Conservation (phyloP, 2,888 invertebrate genomes). For the Acanthosoma haemorrhoidale region DNA sequence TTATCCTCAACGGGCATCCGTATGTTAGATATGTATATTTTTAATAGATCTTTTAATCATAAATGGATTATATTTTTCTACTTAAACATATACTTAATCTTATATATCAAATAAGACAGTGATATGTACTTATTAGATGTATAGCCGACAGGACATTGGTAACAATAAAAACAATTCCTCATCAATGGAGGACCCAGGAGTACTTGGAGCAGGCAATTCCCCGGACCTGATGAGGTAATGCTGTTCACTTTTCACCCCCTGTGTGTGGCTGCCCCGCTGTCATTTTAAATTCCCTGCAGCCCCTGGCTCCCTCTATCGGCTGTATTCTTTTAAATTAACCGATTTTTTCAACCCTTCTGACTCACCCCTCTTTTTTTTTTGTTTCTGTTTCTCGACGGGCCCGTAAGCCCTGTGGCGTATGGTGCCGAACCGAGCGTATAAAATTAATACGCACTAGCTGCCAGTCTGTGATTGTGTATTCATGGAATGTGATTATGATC, state of each 20-base stretch:
- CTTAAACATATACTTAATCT: too few relatives aligned
- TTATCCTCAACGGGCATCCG: too few relatives aligned
- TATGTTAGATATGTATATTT: too few relatives aligned
- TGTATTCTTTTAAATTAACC: slow-evolving; percentile 13
- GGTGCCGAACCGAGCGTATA: too few relatives aligned
- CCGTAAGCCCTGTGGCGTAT: neutral
- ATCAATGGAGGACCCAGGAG: too few relatives aligned
- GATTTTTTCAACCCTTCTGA: slow-evolving; percentile 28
- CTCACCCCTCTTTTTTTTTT: slow-evolving; percentile 18
- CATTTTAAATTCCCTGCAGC: slow-evolving; percentile 16
- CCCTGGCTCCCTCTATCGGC: slow-evolving; percentile 13
- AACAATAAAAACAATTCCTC: too few relatives aligned
- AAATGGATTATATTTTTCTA: too few relatives aligned
- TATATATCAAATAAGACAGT: too few relatives aligned
- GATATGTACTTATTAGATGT: too few relatives aligned
- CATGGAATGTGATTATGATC: slow-evolving; percentile 8
- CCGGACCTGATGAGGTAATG: neutral
- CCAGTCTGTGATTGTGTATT: slow-evolving; percentile 1
- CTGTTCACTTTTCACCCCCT: neutral
- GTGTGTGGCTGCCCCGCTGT: neutral
- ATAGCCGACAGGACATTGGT: too few relatives aligned
- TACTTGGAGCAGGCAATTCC: too few relatives aligned
- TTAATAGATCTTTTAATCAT: too few relatives aligned
- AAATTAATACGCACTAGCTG: slow-evolving; percentile 5
- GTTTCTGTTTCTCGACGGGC: neutral